Base-by-base conservation (phyloP, 2,797 vertebrate species). In the Columba guinea region DNA sequence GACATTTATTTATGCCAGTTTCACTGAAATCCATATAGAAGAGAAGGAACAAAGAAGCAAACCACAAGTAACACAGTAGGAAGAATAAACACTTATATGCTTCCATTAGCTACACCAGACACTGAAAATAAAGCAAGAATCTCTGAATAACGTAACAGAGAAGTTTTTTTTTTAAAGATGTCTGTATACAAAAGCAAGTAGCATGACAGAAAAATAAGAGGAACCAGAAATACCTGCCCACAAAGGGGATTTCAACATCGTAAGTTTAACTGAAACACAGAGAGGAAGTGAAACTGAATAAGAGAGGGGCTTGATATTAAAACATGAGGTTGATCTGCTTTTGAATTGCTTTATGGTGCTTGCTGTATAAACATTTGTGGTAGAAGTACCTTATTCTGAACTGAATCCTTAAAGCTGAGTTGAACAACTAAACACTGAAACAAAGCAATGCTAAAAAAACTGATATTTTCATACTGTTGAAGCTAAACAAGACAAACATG, bases 141-240 rank as follows among this genome's bases (percentile, higher is more conserved):
- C 20, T 87, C 37, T 51, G 56, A 83, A 23, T 48, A 81, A 92
- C 60, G 28, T 75, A 84, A 75, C 1, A 84, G 27, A 41, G 21
- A 2, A 15, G 21, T 14, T 18, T 7, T 12, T 32, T 34, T 30
- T n/a, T 24, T 73, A 64, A 90, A 91, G 80, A 67, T 93, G 24
- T 37, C 84, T 81, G 63, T 84, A 95, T 64, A 92, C 15, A 89
- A 94, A 95, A 49, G 27, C 90, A 95, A 95, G 53, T 62, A 87
- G 75, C 92, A 93, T 77, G 75, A 93, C 87, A 90, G 71, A 95
- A 90, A 89, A 93, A 84, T 90, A 92, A 94, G 87, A 89, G 96
- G 96, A 97, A 97, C 93, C 79, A 96, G 94, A 96, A 97, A 84
- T 95, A 96, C 92, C 88, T 96, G 92, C 93, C 95, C 93, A 95